A percentile compares a stretch with the other conserved stretches of the same genome.
These are phyloP conservation scores for Crenuchus spilurus DNA, from an alignment of 2,797 vertebrate genomes.

Conservation along the genomic window DNA sequence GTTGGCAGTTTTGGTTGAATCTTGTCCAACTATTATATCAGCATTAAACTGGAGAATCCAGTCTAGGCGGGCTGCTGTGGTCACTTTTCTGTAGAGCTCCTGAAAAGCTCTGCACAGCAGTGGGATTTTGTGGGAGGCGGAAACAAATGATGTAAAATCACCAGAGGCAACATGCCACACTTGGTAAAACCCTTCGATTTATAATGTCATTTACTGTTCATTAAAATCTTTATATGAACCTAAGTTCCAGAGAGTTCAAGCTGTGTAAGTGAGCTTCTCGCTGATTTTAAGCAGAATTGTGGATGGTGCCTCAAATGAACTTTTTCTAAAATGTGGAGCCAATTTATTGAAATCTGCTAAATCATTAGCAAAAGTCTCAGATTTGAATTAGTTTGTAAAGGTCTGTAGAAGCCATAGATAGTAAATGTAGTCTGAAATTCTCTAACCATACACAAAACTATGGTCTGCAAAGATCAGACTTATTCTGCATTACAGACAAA, in stretches of 20 bases:
- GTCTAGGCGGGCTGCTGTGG: slow-evolving; percentile 1
- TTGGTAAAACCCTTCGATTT: slow-evolving; percentile 35
- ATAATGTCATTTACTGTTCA: slow-evolving; percentile 36
- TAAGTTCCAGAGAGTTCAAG: background rate
- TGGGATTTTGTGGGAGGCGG: slow-evolving; percentile 74
- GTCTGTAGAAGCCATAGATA: no score
- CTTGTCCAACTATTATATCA: background rate
- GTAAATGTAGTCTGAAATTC: no score
- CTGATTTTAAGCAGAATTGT: background rate
- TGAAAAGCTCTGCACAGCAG: slow-evolving; percentile 63
- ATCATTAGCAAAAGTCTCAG: background rate
- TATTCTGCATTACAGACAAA: no score
- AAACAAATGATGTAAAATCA: slow-evolving; percentile 79
- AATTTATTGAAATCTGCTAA: background rate
- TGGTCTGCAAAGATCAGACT: no score
- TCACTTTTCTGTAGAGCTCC: slow-evolving; percentile 11
- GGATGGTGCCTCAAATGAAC: background rate
- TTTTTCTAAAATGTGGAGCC: background rate
- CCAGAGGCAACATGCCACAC: slow-evolving; percentile 73
- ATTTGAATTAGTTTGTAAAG: background rate
- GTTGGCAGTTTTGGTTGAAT: background rate
- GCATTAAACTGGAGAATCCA: background rate
- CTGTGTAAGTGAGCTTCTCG: background rate
- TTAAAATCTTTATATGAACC: slow-evolving; percentile 20
- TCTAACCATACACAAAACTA: no score